Base-by-base conservation (phyloP, 2,888 invertebrate species). In the Polymixis flavicincta region DNA sequence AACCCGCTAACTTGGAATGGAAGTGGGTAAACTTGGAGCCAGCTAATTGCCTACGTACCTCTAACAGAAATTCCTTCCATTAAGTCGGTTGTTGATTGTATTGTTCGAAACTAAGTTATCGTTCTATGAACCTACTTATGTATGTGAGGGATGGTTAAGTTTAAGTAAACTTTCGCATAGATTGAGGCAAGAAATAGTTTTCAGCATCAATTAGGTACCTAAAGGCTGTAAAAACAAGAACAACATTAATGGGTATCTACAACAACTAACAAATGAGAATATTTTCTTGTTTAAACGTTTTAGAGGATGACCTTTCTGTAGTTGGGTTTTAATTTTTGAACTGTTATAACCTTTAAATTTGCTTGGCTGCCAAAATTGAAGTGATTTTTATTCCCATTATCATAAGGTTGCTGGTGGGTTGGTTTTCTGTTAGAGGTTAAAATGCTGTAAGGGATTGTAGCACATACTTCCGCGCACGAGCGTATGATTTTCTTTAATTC, bases 11-110 rank as follows among this genome's bases (percentile, higher is more conserved):
- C 83, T 88, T 76, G 22, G 71, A 66, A 71, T 80, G 81, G 73
- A 77, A 78, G 82, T 84, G 78, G 84, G 84, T 77, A 78, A 87
- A 88, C 60, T 88, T 87, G 71, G 71, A 76, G 78, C 70, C 60
- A 83, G 68, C 87, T 88, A 87, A 87, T 88, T 88, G 86, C 84
- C 74, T 71, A 70, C 81, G 78, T 84, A 86, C 78, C 82, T 88
- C 75, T 71, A 59, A 67, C 69, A 80, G 82, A 85, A 83, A 88
- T 84, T 84, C 76, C 84, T 80, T 78, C 82, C 82, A 88, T 80
- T 87, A 86, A 80, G 84, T 74, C 63, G 37, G 78, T 81, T 75
- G 84, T 87, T 84, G 83, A 85, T 86, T 83, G 87, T 83, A 85
- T 85, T 88, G 85, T 87, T 88, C 69, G 37, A 50, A 86, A 85